These are phyloP conservation scores for Tetragonula carbonaria DNA, from an alignment of 2,888 invertebrate species.

Conservation along the genomic window DNA sequence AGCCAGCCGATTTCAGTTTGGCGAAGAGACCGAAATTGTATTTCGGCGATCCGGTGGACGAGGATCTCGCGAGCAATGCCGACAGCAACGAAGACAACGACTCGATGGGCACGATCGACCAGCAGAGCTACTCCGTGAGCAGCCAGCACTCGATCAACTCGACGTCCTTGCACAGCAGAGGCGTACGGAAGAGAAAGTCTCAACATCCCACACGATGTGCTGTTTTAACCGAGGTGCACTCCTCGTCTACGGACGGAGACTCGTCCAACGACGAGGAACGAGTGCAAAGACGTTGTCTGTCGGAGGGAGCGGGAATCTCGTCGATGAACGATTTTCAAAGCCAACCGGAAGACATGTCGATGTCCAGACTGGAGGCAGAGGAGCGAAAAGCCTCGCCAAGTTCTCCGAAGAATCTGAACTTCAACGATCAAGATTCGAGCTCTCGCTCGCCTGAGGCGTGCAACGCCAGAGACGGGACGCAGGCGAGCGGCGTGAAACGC, in stretches of 20 bases:
- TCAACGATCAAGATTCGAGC: constrained; percentile 70
- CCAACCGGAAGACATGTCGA: constrained; percentile 83
- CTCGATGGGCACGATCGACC: constrained; percentile 78
- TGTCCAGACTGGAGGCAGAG: constrained; percentile 81
- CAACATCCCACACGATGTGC: constrained; percentile 94
- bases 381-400: constrained; percentile 75
- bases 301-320: constrained; percentile 48
- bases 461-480: constrained; percentile 38
- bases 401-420: constrained; percentile 69
- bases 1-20: constrained; percentile 89
- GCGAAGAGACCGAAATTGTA: constrained; percentile 87
- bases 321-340: constrained; percentile 79
- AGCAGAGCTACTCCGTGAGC: constrained; percentile 75
- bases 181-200: constrained; percentile 92
- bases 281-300: constrained; percentile 54
- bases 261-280: constrained; percentile 86
- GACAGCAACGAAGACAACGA: constrained; percentile 87
- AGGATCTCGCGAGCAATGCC: constrained; percentile 86
- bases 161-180: constrained; percentile 76
- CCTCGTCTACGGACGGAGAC: constrained; percentile 87
- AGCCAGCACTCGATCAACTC: constrained; percentile 75
- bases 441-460: constrained; percentile 73
- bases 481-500: constrained; percentile 11
- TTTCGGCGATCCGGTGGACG: constrained; percentile 85
- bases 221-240: constrained; percentile 85